A percentile compares a stretch with the other conserved stretches of the same genome.
phyloP scores from a whole-genome alignment of 2,113 vertebrate genomes.

The Phoenicopterus ruber region DNA sequence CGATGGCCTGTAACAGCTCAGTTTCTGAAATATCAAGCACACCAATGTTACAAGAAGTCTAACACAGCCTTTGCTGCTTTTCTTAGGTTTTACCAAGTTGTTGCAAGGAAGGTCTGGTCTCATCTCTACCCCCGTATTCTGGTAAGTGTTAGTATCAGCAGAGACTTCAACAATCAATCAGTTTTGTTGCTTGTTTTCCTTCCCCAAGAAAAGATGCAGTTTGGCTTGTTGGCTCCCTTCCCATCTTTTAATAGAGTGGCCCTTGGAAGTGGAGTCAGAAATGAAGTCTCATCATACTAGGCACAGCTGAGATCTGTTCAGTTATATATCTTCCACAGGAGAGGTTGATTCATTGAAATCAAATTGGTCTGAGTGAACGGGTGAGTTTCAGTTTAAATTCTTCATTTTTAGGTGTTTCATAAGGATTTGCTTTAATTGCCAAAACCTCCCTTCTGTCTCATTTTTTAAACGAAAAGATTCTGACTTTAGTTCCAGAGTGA shows the following conservation, averaged over 20 bases:
- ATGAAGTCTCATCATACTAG: not conserved
- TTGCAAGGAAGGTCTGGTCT: not conserved
- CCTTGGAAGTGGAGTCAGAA: not conserved
- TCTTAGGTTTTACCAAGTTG: not conserved
- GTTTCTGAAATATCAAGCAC: not conserved
- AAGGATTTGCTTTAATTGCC: not conserved
- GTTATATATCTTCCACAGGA: not conserved
- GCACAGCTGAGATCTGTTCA: not conserved
- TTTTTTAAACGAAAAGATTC: not conserved
- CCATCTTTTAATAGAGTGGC: not conserved
- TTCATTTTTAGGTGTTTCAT: not conserved
- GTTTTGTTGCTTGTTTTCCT: not conserved
- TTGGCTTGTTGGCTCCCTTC: not conserved
- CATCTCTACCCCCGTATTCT: not conserved
- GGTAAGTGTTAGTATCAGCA: not conserved
- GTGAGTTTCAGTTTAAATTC: not conserved
- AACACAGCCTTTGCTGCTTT: not conserved
- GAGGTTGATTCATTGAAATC: not conserved
- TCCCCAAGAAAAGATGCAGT: not conserved
- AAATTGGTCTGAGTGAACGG: not conserved
- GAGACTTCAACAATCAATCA: not conserved
- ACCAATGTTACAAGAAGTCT: not conserved
- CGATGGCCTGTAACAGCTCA: not conserved
- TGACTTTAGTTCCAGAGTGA: not conserved
- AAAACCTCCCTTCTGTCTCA: not conserved